phyloP scores from a whole-genome alignment of 2,888 invertebrate genomes.

The Sarcophaga caerulescens region DNA sequence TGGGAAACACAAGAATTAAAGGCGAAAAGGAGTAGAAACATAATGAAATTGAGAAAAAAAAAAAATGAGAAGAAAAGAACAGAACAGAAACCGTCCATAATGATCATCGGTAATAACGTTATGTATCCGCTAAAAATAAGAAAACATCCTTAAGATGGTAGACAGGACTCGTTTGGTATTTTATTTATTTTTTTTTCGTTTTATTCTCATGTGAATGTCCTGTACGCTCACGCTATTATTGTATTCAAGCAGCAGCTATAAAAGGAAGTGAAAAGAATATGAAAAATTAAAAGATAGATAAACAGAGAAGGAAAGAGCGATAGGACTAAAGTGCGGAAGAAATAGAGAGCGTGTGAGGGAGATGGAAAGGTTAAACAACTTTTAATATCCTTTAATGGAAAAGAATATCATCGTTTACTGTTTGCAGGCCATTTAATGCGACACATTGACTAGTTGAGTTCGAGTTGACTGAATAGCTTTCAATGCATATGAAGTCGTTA shows the following conservation, averaged over 20 bases:
- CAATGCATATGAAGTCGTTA: not conserved
- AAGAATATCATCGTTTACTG: slow-evolving; percentile 43
- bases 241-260: not conserved
- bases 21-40: not conserved
- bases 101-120: slow-evolving; percentile 39
- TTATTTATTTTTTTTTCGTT: not conserved
- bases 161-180: not conserved
- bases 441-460: slow-evolving; percentile 49
- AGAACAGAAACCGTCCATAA: too few relatives aligned
- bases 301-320: too few relatives aligned
- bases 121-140: slow-evolving; percentile 51
- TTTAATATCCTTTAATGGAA: slow-evolving; percentile 58
- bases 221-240: not conserved
- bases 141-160: slow-evolving; percentile 53
- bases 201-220: slow-evolving; percentile 33
- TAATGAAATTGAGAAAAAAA: not conserved
- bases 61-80: too few relatives aligned
- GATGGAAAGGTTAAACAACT: slow-evolving; percentile 46
- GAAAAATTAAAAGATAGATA: slow-evolving; percentile 8
- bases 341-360: too few relatives aligned
- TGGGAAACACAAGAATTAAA: not conserved
- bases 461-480: slow-evolving; percentile 10
- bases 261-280: not conserved
- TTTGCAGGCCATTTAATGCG: slow-evolving; percentile 60
- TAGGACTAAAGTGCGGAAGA: too few relatives aligned